These are phyloP conservation scores for Apogon hyalosoma DNA, from an alignment of 2,797 vertebrate genomes.

Conservation along the genomic window DNA sequence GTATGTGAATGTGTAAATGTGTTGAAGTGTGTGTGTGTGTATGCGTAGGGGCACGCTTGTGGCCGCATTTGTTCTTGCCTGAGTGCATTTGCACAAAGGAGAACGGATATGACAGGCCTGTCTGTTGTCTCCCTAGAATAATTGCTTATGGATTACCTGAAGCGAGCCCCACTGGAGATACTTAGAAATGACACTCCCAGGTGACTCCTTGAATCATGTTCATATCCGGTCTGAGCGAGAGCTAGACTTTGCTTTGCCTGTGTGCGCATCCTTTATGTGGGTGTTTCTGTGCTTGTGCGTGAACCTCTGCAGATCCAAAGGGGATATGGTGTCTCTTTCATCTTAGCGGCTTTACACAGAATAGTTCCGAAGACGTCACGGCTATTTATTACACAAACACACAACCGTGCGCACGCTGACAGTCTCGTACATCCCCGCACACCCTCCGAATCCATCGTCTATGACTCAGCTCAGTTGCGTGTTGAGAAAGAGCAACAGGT, in stretches of 20 bases:
- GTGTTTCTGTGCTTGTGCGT: constrained; percentile 10
- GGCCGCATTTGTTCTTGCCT: constrained; percentile 55
- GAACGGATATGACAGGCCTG: constrained; percentile 74
- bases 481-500: constrained; percentile 8
- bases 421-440: neutral
- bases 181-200: constrained; percentile 75
- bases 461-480: constrained; percentile 40
- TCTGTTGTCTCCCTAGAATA: constrained; percentile 73
- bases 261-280: constrained; percentile 15
- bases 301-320: constrained; percentile 47
- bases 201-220: constrained; percentile 75
- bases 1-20: constrained; percentile 26
- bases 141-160: constrained; percentile 80
- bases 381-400: constrained; percentile 37
- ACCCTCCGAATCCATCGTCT: constrained; percentile 28
- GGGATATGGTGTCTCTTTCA: constrained; percentile 57
- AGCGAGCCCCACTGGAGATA: constrained; percentile 68
- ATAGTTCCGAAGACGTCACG: constrained; percentile 42
- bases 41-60: constrained; percentile 3
- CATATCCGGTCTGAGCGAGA: constrained; percentile 71
- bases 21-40: neutral
- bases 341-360: constrained; percentile 44
- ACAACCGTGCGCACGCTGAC: neutral
- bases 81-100: constrained; percentile 64
- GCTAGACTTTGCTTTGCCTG: constrained; percentile 58